Percentiles rank a stretch among this genome's conserved stretches.
Conservation (phyloP, 2,113 vertebrate species). For the Odocoileus hemionus region DNA sequence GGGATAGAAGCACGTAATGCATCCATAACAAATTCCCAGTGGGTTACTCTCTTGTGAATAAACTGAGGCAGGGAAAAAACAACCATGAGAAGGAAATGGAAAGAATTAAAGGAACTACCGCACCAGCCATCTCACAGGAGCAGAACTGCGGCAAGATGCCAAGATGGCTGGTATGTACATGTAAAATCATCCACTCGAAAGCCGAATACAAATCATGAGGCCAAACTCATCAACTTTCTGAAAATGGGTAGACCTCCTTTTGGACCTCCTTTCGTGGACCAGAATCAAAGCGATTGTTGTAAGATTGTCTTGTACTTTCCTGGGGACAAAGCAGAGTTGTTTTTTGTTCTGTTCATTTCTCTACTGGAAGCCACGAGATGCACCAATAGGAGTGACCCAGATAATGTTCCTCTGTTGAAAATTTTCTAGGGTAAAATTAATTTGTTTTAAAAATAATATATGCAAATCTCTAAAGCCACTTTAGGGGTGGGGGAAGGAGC, state of each 20-base stretch:
- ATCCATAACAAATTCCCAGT: not conserved
- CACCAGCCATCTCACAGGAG: not conserved
- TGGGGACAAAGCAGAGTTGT: not conserved
- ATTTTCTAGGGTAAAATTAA: not conserved
- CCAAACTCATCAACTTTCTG: not conserved
- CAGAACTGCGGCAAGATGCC: not conserved
- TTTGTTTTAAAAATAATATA: constrained; percentile 12
- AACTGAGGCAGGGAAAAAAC: not conserved
- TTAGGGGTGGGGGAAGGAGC: not conserved
- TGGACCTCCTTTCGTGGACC: not conserved
- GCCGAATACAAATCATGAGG: not conserved
- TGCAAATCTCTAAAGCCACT: constrained; percentile 10
- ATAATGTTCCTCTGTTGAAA: not conserved
- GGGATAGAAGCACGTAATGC: not conserved
- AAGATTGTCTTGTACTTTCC: not conserved
- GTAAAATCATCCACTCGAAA: not conserved
- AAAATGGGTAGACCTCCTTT: not conserved
- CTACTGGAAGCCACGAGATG: not conserved
- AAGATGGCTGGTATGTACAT: not conserved
- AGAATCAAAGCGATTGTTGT: not conserved
- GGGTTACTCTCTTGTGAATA: not conserved
- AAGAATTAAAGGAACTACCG: not conserved
- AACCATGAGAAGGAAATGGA: not conserved
- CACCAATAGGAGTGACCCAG: not conserved
- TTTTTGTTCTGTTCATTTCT: not conserved